Conservation (phyloP, 2,888 invertebrate species). For the Apotomis capreana region DNA sequence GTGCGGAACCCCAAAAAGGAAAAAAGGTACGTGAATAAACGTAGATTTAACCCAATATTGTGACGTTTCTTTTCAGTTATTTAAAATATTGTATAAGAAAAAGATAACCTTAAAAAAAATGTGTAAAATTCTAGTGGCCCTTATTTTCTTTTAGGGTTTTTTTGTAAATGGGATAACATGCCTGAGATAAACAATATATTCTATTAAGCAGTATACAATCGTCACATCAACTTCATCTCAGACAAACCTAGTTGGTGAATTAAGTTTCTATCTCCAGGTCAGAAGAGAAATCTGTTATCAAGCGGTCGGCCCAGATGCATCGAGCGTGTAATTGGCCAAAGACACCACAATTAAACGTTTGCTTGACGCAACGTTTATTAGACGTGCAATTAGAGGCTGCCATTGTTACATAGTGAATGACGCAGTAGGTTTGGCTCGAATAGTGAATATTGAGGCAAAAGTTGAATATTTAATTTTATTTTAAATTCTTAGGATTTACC, state of each 20-base stretch:
- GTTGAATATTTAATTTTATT: no score
- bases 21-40: no score
- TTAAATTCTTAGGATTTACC: no score
- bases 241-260: conserved; percentile 65
- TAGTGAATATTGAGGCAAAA: background rate
- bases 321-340: conserved; percentile 81
- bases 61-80: no score
- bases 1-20: no score
- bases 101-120: background rate
- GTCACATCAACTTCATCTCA: conserved; percentile 51
- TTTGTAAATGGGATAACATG: no score
- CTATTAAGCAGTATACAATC: conserved; percentile 3
- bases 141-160: no score
- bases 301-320: conserved; percentile 71
- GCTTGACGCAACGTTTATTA: conserved; percentile 68
- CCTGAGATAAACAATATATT: no score
- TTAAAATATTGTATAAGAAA: no score
- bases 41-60: no score
- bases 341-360: conserved; percentile 70
- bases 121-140: background rate
- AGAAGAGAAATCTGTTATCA: conserved; percentile 76
- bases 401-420: conserved; percentile 13
- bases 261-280: conserved; percentile 70
- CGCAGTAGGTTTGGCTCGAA: conserved; percentile 21
- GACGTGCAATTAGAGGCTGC: conserved; percentile 46